A percentile compares a stretch with the other conserved stretches of the same genome.
These are phyloP conservation scores for Linnaemya vulpina DNA, from an alignment of 2,888 invertebrate genomes.

Conservation along the genomic window DNA sequence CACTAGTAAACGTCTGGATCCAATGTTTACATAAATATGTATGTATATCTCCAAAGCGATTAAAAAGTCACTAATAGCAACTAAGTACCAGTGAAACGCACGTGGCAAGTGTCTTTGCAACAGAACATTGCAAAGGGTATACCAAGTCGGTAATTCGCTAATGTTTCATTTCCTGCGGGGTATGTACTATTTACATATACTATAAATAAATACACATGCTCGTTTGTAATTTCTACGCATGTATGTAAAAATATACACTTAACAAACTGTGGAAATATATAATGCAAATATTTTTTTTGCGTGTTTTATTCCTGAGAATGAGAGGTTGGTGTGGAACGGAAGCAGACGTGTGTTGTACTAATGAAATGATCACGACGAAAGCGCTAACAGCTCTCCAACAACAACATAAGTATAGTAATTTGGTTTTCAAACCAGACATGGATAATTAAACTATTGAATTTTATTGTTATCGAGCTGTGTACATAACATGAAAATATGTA, in stretches of 20 bases:
- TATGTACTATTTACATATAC: too few species aligned
- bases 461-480: background rate
- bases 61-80: too few species aligned
- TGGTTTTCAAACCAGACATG: background rate
- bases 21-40: too few species aligned
- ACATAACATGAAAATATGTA: too few species aligned
- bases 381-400: background rate
- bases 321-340: constrained; percentile 4
- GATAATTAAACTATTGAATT: background rate
- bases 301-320: background rate
- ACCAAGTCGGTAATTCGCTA: too few species aligned
- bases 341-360: constrained; percentile 42
- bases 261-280: background rate
- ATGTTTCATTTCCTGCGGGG: too few species aligned
- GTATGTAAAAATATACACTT: background rate
- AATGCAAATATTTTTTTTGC: background rate
- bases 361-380: constrained; percentile 51
- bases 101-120: too few species aligned
- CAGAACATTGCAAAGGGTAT: too few species aligned
- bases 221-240: background rate
- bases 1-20: too few species aligned
- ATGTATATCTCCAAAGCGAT: too few species aligned
- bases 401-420: constrained; percentile 27
- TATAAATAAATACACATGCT: background rate
- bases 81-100: too few species aligned